Evolutionary conservation across 1,140 invertebrate genomes (phyloP).

Genomic region (Pachyrhynchus sulphureomaculatus): DNA sequence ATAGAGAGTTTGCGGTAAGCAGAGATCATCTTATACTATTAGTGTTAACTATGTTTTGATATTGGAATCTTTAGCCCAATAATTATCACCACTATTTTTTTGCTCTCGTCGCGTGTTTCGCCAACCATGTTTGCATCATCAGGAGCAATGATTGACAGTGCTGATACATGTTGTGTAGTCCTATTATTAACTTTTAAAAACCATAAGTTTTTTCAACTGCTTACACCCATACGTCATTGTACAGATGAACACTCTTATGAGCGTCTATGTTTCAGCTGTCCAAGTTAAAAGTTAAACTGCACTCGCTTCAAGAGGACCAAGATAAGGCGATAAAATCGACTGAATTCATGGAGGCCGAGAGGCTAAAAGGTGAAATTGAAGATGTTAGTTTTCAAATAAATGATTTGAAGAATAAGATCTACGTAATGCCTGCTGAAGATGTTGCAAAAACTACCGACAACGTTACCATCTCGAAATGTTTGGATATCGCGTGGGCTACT

Average conservation of each 20-base stretch:
- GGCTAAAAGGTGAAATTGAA: constrained; percentile 16
- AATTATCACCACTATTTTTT: no score
- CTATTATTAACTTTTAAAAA: not conserved
- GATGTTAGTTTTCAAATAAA: constrained; percentile 3
- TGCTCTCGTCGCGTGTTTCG: no score
- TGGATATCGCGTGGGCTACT: constrained; percentile 29
- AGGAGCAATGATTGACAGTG: no score
- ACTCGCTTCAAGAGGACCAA: constrained; percentile 3
- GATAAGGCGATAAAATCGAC: constrained; percentile 12
- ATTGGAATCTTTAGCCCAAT: no score
- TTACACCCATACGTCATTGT: no score
- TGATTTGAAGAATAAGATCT: not conserved
- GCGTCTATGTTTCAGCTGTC: constrained; percentile 13
- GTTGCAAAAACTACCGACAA: constrained; percentile 18
- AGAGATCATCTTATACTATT: no score
- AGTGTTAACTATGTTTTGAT: no score
- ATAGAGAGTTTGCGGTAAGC: no score
- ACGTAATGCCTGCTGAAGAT: not conserved
- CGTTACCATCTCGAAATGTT: constrained; percentile 22
- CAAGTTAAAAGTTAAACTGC: constrained; percentile 22
- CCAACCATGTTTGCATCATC: no score
- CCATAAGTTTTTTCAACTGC: not conserved
- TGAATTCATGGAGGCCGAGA: constrained; percentile 23
- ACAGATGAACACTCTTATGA: no score
- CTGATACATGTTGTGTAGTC: not conserved